Evolutionary conservation across 1,140 invertebrate genomes (phyloP).

Genomic region (Drosophila oshimai): DNA sequence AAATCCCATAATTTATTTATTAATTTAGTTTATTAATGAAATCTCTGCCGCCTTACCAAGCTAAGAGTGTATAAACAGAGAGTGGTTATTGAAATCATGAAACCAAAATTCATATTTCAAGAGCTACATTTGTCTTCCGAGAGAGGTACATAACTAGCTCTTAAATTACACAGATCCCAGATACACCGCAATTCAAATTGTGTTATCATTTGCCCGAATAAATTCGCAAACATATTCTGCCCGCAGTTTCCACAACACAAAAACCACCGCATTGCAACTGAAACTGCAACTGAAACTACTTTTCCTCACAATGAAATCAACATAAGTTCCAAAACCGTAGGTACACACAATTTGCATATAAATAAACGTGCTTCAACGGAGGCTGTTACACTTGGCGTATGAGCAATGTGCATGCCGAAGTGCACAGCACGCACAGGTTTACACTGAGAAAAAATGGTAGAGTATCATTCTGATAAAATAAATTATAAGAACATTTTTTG

Average conservation of each 20-base stretch:
- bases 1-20: conserved; percentile 68
- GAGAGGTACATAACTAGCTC: too few relatives aligned
- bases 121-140: not conserved
- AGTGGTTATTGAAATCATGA: too few relatives aligned
- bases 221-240: not conserved
- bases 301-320: conserved; percentile 8
- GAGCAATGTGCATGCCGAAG: not conserved
- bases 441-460: not conserved
- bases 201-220: conserved; percentile 5
- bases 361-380: conserved; percentile 5
- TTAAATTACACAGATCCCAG: not conserved
- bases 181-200: not conserved
- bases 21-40: conserved; percentile 70
- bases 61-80: too few relatives aligned
- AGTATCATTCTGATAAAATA: too few relatives aligned
- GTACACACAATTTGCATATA: conserved; percentile 31
- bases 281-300: conserved; percentile 4
- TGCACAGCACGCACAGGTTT: not conserved
- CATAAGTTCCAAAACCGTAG: not conserved
- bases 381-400: conserved; percentile 1
- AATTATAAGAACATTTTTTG: too few relatives aligned
- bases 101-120: not conserved
- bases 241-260: not conserved
- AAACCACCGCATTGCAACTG: not conserved
- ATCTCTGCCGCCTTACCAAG: not conserved